Conservation (phyloP, 2,888 invertebrate species). For the Timema cristinae region DNA sequence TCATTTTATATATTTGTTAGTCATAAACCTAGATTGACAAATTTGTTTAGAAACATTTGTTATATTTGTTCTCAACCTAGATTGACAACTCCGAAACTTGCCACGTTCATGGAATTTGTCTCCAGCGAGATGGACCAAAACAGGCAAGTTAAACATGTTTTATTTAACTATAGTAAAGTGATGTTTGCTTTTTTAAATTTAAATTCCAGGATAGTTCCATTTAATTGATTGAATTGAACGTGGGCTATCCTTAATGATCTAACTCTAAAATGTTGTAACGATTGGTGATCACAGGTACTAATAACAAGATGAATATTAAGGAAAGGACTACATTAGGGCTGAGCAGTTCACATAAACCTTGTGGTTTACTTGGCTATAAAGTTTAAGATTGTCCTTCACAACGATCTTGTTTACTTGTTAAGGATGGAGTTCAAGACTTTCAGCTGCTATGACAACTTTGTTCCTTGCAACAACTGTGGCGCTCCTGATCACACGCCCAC, state of each 20-base stretch:
- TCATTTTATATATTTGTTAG: constrained; percentile 1
- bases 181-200: constrained; percentile 13
- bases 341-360: no score
- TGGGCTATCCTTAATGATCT: no score
- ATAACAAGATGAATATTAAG: no score
- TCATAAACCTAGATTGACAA: no score
- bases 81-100: constrained; percentile 40
- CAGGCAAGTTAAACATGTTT: constrained; percentile 35
- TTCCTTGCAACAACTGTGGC: constrained; percentile 74
- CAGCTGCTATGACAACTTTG: constrained; percentile 87
- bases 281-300: no score
- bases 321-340: no score
- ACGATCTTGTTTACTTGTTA: constrained; percentile 32
- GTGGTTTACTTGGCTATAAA: no score
- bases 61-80: constrained; percentile 31
- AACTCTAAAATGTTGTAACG: no score
- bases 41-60: constrained; percentile 9
- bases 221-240: no score
- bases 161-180: constrained; percentile 14
- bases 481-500: constrained; percentile 73
- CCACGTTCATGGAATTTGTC: constrained; percentile 40
- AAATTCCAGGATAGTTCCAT: no score
- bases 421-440: constrained; percentile 80
- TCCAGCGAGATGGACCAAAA: constrained; percentile 39
- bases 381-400: no score